Conservation (phyloP, 2,113 vertebrate species). For the Cygnus atratus region DNA sequence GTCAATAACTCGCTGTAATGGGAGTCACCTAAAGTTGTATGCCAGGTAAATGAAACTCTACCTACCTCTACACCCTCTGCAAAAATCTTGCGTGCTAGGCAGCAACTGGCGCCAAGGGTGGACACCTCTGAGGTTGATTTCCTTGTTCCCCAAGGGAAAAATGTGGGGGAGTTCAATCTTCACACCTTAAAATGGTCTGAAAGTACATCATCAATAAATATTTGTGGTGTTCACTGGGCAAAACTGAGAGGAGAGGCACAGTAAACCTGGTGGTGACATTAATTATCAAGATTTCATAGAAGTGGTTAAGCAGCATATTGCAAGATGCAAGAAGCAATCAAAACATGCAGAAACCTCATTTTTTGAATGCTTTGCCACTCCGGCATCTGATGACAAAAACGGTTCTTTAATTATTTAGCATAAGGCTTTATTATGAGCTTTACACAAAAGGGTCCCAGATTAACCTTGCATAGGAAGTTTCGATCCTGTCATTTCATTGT, state of each 20-base stretch:
- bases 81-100: fast-evolving
- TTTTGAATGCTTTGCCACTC: neutral
- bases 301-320: neutral
- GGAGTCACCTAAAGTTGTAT: fast-evolving
- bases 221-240: neutral
- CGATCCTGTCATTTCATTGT: neutral
- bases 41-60: neutral
- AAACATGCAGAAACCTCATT: neutral
- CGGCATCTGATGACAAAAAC: neutral
- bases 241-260: neutral
- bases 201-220: neutral
- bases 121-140: neutral
- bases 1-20: neutral
- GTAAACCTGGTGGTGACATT: neutral
- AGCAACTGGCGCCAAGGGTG: neutral
- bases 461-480: neutral
- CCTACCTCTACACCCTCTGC: neutral
- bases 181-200: neutral
- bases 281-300: neutral
- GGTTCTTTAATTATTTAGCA: neutral
- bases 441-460: neutral
- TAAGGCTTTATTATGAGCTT: neutral
- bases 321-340: neutral
- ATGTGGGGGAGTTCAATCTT: neutral
- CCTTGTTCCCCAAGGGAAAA: neutral